phyloP scores from a whole-genome alignment of 2,888 invertebrate genomes.

The Nasonia oneida region DNA sequence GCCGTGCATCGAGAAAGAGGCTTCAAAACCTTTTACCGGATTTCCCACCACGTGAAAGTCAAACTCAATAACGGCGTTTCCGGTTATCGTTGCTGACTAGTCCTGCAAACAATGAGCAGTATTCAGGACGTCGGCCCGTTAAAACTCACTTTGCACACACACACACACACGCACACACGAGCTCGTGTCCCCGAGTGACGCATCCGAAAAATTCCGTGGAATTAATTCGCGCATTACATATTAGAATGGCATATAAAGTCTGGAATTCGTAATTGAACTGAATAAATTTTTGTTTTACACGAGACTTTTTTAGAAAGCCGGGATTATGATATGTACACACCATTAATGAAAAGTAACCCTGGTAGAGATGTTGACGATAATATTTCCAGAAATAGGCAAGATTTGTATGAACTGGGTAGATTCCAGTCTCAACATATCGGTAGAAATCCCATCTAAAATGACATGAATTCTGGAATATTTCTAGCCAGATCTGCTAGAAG shows the following conservation, averaged over 20 bases:
- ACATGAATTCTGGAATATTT: no score
- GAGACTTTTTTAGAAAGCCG: not conserved
- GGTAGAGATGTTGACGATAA: no score
- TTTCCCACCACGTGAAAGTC: slow-evolving; percentile 30
- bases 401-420: no score
- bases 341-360: not conserved
- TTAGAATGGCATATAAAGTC: not conserved
- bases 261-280: not conserved
- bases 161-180: not conserved
- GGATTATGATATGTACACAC: not conserved
- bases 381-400: no score
- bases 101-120: slow-evolving; percentile 51
- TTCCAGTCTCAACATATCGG: no score
- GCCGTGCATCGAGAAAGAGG: not conserved
- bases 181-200: slow-evolving; percentile 23
- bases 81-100: slow-evolving; percentile 40
- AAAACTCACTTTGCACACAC: slow-evolving; percentile 39
- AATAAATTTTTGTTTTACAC: not conserved
- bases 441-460: no score
- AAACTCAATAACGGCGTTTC: slow-evolving; percentile 47
- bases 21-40: not conserved
- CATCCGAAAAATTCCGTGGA: slow-evolving; percentile 28
- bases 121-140: slow-evolving; percentile 30
- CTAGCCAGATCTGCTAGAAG: no score
- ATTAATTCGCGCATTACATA: not conserved